Evolutionary conservation across 2,113 vertebrate genomes (phyloP).

Genomic region (Orthonyx spaldingii): DNA sequence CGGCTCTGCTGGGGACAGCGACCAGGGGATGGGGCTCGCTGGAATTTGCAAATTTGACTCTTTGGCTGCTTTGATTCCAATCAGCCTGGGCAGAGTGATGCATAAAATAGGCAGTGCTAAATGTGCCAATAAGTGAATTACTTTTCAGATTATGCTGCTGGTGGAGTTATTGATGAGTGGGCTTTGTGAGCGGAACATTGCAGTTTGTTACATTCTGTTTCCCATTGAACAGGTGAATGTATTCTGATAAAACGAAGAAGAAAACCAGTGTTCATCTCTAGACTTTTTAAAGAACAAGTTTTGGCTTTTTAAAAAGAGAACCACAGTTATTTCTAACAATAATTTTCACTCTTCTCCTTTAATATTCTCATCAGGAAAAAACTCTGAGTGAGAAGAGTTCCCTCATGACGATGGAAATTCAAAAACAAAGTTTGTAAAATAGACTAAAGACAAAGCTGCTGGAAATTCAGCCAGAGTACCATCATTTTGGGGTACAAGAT

Average conservation of each 20-base stretch:
- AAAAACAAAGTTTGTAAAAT: neutral
- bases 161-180: conserved; percentile 26
- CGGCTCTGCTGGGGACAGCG: conserved; percentile 5
- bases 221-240: neutral
- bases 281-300: neutral
- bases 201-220: neutral
- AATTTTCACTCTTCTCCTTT: neutral
- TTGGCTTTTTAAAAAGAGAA: neutral
- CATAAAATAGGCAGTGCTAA: neutral
- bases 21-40: neutral
- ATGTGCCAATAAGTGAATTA: conserved; percentile 51
- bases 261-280: neutral
- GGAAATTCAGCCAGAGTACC: neutral
- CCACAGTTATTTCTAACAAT: neutral
- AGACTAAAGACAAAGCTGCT: neutral
- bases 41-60: conserved; percentile 23
- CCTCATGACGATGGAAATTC: neutral
- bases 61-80: conserved; percentile 17
- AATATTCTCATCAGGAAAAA: neutral
- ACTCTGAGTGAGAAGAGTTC: neutral
- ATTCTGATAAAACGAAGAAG: neutral
- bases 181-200: neutral
- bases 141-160: conserved; percentile 3
- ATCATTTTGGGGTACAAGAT: neutral
- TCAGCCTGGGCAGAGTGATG: conserved; percentile 24